Conservation (phyloP, 2,113 vertebrate genomes). For the Gnathonemus longibarbis region DNA sequence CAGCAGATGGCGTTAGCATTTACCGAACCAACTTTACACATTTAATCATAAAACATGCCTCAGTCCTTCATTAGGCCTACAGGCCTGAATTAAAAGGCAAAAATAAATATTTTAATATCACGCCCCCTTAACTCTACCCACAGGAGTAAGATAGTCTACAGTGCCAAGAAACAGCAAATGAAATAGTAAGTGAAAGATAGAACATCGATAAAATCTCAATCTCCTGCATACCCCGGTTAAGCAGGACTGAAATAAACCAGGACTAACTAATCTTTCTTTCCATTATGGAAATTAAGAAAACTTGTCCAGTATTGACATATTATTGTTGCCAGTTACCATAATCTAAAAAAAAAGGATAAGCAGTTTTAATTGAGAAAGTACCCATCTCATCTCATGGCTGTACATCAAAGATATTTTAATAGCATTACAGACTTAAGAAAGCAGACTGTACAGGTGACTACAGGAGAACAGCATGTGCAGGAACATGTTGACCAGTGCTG, state of each 20-base stretch:
- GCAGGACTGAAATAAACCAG: neutral
- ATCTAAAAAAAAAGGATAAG: neutral
- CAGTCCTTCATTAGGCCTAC: neutral
- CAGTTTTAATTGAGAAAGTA: neutral
- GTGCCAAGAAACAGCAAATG: neutral
- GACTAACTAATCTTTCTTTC: neutral
- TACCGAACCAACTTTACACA: constrained; percentile 86
- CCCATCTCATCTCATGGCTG: neutral
- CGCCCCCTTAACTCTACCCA: neutral
- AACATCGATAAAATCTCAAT: neutral
- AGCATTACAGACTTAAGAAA: neutral
- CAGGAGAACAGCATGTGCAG: neutral
- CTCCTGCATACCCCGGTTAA: neutral
- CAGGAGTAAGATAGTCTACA: neutral
- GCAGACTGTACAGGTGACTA: neutral
- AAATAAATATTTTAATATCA: neutral
- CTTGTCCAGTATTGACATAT: neutral
- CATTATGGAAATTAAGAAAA: neutral
- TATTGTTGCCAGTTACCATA: neutral
- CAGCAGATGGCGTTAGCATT: constrained; percentile 99
- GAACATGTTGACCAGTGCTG: neutral
- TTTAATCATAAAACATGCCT: constrained; percentile 77
- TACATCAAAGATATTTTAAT: neutral
- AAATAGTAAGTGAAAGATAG: neutral
- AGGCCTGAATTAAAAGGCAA: neutral